Base-by-base conservation (phyloP, 2,888 invertebrate species). In the Oegoconia quadripuncta region DNA sequence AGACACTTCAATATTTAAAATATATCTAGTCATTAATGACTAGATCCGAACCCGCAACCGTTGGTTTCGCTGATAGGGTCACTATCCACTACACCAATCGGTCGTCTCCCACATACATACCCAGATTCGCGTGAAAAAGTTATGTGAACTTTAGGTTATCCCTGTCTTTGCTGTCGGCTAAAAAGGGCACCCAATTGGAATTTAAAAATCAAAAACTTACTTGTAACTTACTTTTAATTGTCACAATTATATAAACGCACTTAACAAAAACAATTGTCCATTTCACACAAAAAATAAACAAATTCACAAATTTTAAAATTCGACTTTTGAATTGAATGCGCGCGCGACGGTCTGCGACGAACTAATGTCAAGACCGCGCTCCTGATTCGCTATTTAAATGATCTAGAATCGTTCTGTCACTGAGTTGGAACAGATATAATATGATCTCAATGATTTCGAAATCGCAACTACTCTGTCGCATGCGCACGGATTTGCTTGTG, bases 361-460 rank as follows among this genome's bases (percentile, higher is more conserved):
- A 70, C 71, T 80, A 86, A 79, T 86, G 84, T 78, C 78, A 80
- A 73, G 63, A 55, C 34, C 64, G 48, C 55, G 67, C 62, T 63
- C 65, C 71, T 72, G 80, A 72, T 74, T 73, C 74, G 75, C 74
- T 84, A 83, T 86, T 78, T 87, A 87, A 83, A 74, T 84, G 82
- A 75, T 74, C 82, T 75, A 77, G 74, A 70, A 76, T 62, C 54
- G 48, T 44, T 54, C 41, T 42, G 44, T 42, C 44, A 34, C 47
- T 46, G 52, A 44, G 54, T 57, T 59, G 64, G 66, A 64, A 59
- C 66, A 36, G 30, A 43, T 48, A 61, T 67, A 72, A 70, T 67
- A 65, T 59, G 70, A 67, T 73, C 59, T 58, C 55, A 55, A 56
- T 59, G 49, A 59, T 64, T 70, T 65, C 55, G 55, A 65, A 61